Conservation (phyloP, 2,113 vertebrate genomes). For the Grammatotria lemairii region DNA sequence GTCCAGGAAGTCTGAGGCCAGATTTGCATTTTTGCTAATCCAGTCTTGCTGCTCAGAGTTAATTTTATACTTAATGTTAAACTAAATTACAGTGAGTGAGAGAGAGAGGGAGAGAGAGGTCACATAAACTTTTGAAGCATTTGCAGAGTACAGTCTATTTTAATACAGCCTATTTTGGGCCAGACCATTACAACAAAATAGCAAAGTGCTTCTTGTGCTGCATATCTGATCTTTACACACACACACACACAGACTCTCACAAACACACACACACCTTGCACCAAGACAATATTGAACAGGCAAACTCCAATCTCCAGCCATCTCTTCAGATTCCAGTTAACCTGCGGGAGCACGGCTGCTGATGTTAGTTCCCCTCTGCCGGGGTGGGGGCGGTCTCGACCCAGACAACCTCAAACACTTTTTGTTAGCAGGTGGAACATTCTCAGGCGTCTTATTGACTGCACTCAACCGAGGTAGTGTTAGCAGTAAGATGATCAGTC, state of each 20-base stretch:
- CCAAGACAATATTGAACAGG: not conserved
- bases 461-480: not conserved
- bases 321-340: not conserved
- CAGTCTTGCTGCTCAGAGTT: not conserved
- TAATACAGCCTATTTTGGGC: slow-evolving; percentile 26
- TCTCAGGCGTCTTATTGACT: slow-evolving; percentile 16
- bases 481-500: not conserved
- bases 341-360: not conserved
- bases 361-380: not conserved
- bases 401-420: not conserved
- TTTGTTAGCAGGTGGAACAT: slow-evolving; percentile 33
- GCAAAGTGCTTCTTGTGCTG: slow-evolving; percentile 1
- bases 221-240: not conserved
- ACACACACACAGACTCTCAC: not conserved
- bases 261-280: not conserved
- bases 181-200: slow-evolving; percentile 10
- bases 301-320: not conserved
- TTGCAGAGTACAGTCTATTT: slow-evolving; percentile 37
- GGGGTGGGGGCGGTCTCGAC: not conserved
- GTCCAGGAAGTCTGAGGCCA: not conserved
- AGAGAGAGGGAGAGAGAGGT: not conserved
- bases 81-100: not conserved
- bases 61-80: not conserved
- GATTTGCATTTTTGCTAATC: not conserved
- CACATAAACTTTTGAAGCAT: slow-evolving; percentile 22